phyloP scores from a whole-genome alignment of 2,888 invertebrate genomes.

The Heliconius hortense region DNA sequence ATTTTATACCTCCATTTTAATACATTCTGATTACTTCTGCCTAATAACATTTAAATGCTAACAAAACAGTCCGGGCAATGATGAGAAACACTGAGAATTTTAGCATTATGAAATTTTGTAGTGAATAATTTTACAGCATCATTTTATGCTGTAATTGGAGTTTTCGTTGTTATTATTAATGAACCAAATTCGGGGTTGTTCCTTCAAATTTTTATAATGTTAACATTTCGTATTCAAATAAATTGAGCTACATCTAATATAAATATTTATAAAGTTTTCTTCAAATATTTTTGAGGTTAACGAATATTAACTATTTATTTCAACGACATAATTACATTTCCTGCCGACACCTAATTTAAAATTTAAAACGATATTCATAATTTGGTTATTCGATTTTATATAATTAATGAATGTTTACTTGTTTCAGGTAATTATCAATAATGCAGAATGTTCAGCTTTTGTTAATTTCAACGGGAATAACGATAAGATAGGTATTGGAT shows the following conservation, averaged over 20 bases:
- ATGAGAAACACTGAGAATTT: background rate
- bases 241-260: background rate
- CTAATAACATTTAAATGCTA: background rate
- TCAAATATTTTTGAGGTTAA: background rate
- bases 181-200: background rate
- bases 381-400: no score
- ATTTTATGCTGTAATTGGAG: background rate
- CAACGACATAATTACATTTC: no score
- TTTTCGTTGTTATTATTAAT: constrained; percentile 1
- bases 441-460: background rate
- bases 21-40: background rate
- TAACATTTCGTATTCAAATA: background rate
- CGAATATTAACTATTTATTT: no score
- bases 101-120: background rate
- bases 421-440: constrained; percentile 8
- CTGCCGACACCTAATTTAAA: no score
- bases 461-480: background rate
- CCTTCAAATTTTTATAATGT: background rate
- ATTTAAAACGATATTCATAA: no score
- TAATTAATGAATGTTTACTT: background rate
- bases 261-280: background rate
- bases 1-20: background rate
- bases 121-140: background rate
- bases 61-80: background rate
- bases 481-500: background rate